phyloP scores from a whole-genome alignment of 2,888 invertebrate genomes.

The Portevinia maculata region DNA sequence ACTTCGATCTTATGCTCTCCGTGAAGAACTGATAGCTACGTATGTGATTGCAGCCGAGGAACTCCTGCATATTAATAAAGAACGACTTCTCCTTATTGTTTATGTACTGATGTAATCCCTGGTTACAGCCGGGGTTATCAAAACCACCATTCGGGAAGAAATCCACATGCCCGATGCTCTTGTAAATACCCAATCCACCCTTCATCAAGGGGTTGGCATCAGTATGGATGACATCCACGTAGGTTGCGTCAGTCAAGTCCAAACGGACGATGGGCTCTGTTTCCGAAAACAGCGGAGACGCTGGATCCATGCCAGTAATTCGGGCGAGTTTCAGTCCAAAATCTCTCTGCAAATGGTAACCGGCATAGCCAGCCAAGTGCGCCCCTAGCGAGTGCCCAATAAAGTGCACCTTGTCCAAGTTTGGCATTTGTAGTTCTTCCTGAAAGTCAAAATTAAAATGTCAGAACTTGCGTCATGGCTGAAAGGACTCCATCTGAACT shows the following conservation, averaged over 20 bases:
- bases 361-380: conserved; percentile 93
- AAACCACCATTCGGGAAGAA: conserved; percentile 96
- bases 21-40: conserved; percentile 92
- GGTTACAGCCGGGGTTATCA: conserved; percentile 88
- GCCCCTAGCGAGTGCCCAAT: conserved; percentile 95
- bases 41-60: conserved; percentile 93
- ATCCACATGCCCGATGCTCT: conserved; percentile 93
- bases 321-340: conserved; percentile 89
- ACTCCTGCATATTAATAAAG: conserved; percentile 84
- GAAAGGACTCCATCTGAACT: conserved; percentile 76
- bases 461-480: not conserved
- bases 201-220: conserved; percentile 91
- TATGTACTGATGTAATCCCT: conserved; percentile 86
- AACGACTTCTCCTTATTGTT: conserved; percentile 85
- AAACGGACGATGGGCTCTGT: conserved; percentile 91
- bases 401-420: conserved; percentile 89
- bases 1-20: conserved; percentile 91
- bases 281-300: conserved; percentile 94
- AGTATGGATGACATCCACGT: conserved; percentile 95
- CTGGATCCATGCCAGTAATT: conserved; percentile 95
- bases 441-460: conserved; percentile 79
- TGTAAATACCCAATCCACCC: conserved; percentile 91
- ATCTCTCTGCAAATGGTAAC: conserved; percentile 88
- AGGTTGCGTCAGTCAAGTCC: conserved; percentile 93
- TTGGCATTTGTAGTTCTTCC: conserved; percentile 84